Base-by-base conservation (phyloP, 2,888 invertebrate genomes). In the Macaria notata region DNA sequence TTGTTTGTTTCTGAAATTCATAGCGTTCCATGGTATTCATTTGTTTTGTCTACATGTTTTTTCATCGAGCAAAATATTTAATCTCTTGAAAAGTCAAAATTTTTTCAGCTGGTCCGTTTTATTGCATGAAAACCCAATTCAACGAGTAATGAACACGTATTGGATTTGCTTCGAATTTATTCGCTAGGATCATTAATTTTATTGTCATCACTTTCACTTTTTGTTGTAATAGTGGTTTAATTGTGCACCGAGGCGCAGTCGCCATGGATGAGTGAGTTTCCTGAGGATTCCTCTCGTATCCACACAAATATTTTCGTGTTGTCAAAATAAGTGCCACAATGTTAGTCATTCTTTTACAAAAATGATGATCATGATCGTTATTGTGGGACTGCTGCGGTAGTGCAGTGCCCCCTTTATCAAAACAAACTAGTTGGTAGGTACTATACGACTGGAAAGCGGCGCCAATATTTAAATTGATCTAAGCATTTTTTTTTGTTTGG, bases 191-290 rank as follows among this genome's bases (percentile, higher is more conserved):
- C 82, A 84, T 88, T 86, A 88, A 84, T 88, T 86, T n/a, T 88
- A 84, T 89, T 87, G 90, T 89, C 90, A 89, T 90, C 88, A 89
- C 91, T 91, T 91, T 91, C 91, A 91, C 91, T 91, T 90, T 88
- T 88, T 83, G 83, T 76, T 83, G 64, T 81, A 81, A 71, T 81
- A 84, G 83, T 84, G 83, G 78, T 85, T 82, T 76, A 78, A 81
- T 82, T 83, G 81, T 83, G 76, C 76, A 79, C 76, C 72, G 77
- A 81, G 78, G 79, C 79, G 77, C 80, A 79, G 73, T 82, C 82
- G 86, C 83, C 83, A 91, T 91, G 90, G 90, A 91, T 87, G 90
- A 91, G 90, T 91, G 87, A 91, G 90, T 90, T 86, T 76, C 69
- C 75, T 65, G 73, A 81, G 79, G 76, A 69, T 79, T 79, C 68